These are phyloP conservation scores for Esox niger DNA, from an alignment of 2,113 vertebrate species.

Conservation along the genomic window DNA sequence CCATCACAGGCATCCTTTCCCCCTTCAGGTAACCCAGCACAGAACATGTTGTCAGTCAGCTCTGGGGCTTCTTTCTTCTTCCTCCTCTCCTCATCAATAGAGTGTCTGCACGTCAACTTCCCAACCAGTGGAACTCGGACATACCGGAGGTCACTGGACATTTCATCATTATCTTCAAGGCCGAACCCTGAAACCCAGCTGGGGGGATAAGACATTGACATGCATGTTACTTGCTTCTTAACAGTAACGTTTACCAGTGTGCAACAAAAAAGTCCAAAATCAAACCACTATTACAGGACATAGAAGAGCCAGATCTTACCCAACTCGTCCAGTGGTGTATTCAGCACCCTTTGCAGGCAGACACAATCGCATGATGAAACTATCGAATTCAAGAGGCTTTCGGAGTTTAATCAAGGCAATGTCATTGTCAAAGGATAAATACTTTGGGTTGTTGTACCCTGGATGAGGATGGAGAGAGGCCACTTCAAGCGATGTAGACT, in stretches of 20 bases:
- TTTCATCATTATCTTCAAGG: rapidly evolving
- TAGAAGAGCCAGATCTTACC: conserved; percentile 43
- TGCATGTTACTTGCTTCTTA: too few species aligned
- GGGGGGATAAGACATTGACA: too few species aligned
- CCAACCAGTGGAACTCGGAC: conserved; percentile 52
- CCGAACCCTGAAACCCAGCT: conserved; percentile 64
- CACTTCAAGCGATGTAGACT: rapidly evolving
- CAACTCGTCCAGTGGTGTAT: conserved; percentile 3
- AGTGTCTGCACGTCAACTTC: conserved; percentile 28
- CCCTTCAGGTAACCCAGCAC: conserved; percentile 54
- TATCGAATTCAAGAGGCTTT: conserved; percentile 39
- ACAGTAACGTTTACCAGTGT: too few species aligned
- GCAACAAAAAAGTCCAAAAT: too few species aligned
- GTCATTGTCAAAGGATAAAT: too few species aligned
- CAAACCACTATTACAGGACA: too few species aligned
- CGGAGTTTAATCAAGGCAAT: conserved; percentile 62
- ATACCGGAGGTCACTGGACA: conserved; percentile 47
- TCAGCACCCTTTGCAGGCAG: conserved; percentile 37
- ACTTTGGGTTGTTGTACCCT: conserved; percentile 19
- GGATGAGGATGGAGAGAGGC: conserved; percentile 55
- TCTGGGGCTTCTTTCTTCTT: not conserved
- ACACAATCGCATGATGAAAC: conserved; percentile 64
- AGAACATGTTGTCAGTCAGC: conserved; percentile 65
- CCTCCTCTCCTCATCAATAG: rapidly evolving
- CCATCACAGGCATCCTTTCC: conserved; percentile 50